phyloP scores from a whole-genome alignment of 2,113 vertebrate genomes.

The Pygoscelis adeliae region DNA sequence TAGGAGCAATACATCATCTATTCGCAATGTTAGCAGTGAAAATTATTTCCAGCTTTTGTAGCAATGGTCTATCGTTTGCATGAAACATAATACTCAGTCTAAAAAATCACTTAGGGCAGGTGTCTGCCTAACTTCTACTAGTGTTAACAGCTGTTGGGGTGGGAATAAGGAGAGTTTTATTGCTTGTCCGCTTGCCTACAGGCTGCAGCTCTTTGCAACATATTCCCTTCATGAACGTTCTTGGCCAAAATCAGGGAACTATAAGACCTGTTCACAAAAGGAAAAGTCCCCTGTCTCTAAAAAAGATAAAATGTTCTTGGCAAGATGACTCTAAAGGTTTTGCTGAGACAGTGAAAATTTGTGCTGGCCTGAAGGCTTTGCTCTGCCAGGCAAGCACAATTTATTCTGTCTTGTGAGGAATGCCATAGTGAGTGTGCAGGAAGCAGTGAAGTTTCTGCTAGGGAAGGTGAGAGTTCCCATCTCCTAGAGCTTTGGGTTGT shows the following conservation, averaged over 20 bases:
- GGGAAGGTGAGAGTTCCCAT: neutral
- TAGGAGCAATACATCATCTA: neutral
- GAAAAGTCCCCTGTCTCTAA: neutral
- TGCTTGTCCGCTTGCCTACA: neutral
- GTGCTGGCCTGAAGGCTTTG: neutral
- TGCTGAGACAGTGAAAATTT: neutral
- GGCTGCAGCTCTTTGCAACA: neutral
- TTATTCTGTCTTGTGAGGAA: neutral
- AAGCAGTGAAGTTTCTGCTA: neutral
- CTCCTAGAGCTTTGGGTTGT: neutral
- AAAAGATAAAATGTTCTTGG: neutral
- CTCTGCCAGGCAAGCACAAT: neutral
- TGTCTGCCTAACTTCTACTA: neutral
- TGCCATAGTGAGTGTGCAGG: neutral
- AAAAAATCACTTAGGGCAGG: neutral
- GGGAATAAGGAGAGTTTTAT: neutral
- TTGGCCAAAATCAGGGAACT: neutral
- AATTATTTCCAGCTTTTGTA: neutral
- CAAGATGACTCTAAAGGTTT: slow-evolving; percentile 13
- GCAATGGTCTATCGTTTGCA: neutral
- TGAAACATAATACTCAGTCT: neutral
- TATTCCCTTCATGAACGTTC: neutral
- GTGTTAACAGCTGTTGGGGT: neutral
- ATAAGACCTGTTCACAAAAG: neutral
- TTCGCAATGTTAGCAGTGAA: neutral